phyloP scores from a whole-genome alignment of 1,140 invertebrate genomes.

The Calliphora vicina region DNA sequence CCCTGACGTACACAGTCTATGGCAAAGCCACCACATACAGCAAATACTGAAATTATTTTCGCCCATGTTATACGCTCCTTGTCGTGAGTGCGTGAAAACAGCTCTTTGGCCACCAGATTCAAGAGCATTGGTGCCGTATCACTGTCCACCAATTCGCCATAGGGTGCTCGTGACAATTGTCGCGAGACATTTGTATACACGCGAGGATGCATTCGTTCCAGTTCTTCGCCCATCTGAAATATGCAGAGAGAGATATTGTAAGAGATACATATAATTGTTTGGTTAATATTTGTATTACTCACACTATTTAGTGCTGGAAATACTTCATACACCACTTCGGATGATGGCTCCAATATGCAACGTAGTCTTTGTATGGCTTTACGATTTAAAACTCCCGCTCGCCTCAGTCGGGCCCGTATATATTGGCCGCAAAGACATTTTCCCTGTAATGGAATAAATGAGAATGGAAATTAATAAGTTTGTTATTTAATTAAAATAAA shows the following conservation, averaged over 20 bases:
- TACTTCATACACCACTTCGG: conserved; percentile 58
- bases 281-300: conserved; percentile 29
- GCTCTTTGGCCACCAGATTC: conserved; percentile 69
- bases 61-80: conserved; percentile 68
- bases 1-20: conserved; percentile 75
- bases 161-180: conserved; percentile 66
- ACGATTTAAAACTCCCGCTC: conserved; percentile 59
- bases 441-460: conserved; percentile 52
- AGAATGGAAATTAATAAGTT: no score
- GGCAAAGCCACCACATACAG: conserved; percentile 75
- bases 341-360: conserved; percentile 57
- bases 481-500: no score
- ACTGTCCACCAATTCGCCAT: conserved; percentile 65
- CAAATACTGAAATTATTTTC: conserved; percentile 74
- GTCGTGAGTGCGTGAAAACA: conserved; percentile 65
- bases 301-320: conserved; percentile 61
- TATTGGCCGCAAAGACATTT: conserved; percentile 62
- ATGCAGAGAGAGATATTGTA: neutral
- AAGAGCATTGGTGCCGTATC: conserved; percentile 69
- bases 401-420: conserved; percentile 55
- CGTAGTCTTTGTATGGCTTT: conserved; percentile 59
- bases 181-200: conserved; percentile 69
- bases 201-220: conserved; percentile 74
- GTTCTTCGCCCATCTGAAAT: conserved; percentile 60
- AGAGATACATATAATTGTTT: no score